These are phyloP conservation scores for Tor tambroides DNA, from an alignment of 2,113 vertebrate species.

Conservation along the genomic window DNA sequence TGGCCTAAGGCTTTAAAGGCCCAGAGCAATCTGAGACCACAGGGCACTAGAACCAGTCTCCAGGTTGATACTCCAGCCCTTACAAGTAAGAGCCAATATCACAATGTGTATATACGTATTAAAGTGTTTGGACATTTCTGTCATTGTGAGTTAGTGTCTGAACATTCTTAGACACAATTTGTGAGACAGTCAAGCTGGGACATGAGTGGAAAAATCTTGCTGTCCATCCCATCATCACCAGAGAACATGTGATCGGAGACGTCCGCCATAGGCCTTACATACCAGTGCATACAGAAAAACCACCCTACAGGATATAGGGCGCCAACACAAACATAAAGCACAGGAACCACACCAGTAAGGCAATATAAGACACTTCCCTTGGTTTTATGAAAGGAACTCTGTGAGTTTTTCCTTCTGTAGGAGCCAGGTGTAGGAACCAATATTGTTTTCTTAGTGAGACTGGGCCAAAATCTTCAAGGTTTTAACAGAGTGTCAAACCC, in stretches of 20 bases:
- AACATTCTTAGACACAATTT: slow-evolving; percentile 7
- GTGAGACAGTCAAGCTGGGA: slow-evolving; percentile 29
- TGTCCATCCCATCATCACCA: slow-evolving; percentile 52
- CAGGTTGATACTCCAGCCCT: background rate
- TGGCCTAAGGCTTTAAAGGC: background rate
- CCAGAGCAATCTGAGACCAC: background rate
- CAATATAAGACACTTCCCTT: slow-evolving; percentile 46
- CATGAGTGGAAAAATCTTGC: slow-evolving; percentile 58
- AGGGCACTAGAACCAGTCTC: background rate
- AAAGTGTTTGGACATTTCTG: background rate
- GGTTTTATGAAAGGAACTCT: slow-evolving; percentile 39
- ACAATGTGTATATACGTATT: background rate
- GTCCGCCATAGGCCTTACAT: slow-evolving; percentile 52
- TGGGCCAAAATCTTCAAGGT: slow-evolving; percentile 74
- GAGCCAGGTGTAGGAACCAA: slow-evolving; percentile 56
- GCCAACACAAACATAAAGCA: slow-evolving; percentile 42
- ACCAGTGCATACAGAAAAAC: slow-evolving; percentile 25
- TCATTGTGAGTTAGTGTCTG: slow-evolving; percentile 17
- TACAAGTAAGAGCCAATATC: background rate
- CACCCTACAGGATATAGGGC: slow-evolving; percentile 34
- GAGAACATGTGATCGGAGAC: slow-evolving; percentile 52
- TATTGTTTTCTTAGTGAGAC: slow-evolving; percentile 68
- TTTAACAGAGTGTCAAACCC: slow-evolving; percentile 77
- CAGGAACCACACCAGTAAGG: slow-evolving; percentile 42
- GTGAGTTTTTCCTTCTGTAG: slow-evolving; percentile 13